Percentiles rank a stretch among this genome's conserved stretches.
Conservation (phyloP, 2,113 vertebrate genomes). For the Paratilapia polleni region DNA sequence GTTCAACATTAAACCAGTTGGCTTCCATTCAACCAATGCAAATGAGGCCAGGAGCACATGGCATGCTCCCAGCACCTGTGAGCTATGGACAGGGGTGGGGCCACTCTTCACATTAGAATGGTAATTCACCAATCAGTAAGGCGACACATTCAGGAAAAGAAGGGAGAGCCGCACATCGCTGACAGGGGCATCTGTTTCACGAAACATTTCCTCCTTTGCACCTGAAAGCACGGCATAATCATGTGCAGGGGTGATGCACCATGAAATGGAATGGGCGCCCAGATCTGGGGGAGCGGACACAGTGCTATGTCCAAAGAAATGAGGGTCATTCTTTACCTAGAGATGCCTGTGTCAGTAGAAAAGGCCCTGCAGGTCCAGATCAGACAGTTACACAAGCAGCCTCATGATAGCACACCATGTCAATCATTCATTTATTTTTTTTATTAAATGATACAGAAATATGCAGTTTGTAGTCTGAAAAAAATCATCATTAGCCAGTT, state of each 20-base stretch:
- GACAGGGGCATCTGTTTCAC: constrained; percentile 94
- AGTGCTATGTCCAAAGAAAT: constrained; percentile 85
- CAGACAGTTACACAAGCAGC: constrained; percentile 22
- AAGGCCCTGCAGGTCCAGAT: constrained; percentile 57
- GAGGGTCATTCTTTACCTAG: constrained; percentile 82
- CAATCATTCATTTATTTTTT: constrained; percentile 8
- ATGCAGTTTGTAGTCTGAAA: neutral
- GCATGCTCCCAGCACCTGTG: constrained; percentile 77
- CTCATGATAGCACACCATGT: constrained; percentile 7
- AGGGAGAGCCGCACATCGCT: constrained; percentile 82
- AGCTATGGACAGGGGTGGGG: constrained; percentile 53
- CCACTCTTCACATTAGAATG: constrained; percentile 82
- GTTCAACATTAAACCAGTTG: constrained; percentile 78
- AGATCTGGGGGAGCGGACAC: constrained; percentile 84
- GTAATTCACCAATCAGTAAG: constrained; percentile 90
- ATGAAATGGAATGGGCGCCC: constrained; percentile 88
- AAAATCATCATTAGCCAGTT: neutral
- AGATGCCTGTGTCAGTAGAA: constrained; percentile 66
- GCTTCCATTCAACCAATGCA: constrained; percentile 86
- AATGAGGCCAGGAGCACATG: constrained; percentile 82
- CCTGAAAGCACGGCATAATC: constrained; percentile 89
- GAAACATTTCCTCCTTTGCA: constrained; percentile 89
- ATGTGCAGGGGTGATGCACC: constrained; percentile 84
- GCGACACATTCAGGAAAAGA: constrained; percentile 84
- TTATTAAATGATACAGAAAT: constrained; percentile 1